Evolutionary conservation across 2,113 vertebrate species (phyloP).

Genomic region (Gopherus flavomarginatus): DNA sequence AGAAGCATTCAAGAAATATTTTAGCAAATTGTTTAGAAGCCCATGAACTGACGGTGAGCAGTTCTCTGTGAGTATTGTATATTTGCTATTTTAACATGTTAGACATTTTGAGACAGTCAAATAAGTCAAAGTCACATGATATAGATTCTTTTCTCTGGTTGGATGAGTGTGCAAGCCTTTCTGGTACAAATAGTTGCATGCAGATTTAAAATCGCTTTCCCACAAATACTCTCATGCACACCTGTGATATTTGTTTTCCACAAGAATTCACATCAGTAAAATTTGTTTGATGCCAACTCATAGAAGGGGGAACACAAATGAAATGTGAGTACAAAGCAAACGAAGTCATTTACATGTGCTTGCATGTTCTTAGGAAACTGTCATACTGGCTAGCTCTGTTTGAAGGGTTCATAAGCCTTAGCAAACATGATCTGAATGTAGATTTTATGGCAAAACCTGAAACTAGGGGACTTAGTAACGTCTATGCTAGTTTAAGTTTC

Average conservation of each 20-base stretch:
- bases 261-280: neutral
- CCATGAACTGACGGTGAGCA: neutral
- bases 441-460: neutral
- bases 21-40: neutral
- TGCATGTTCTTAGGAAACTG: neutral
- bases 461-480: neutral
- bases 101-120: neutral
- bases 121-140: neutral
- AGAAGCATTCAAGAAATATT: neutral
- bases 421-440: neutral
- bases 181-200: neutral
- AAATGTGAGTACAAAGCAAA: neutral
- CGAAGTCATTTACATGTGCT: neutral
- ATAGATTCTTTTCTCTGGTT: neutral
- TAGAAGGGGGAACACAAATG: neutral
- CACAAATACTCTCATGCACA: neutral
- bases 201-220: neutral
- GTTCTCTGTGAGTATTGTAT: neutral
- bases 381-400: neutral
- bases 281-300: neutral
- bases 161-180: neutral
- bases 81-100: neutral
- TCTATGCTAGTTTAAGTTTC: neutral
- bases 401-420: constrained; percentile 3
- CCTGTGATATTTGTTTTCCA: constrained; percentile 2